Base-by-base conservation (phyloP, 2,888 invertebrate species). In the Acholoe squamosa region DNA sequence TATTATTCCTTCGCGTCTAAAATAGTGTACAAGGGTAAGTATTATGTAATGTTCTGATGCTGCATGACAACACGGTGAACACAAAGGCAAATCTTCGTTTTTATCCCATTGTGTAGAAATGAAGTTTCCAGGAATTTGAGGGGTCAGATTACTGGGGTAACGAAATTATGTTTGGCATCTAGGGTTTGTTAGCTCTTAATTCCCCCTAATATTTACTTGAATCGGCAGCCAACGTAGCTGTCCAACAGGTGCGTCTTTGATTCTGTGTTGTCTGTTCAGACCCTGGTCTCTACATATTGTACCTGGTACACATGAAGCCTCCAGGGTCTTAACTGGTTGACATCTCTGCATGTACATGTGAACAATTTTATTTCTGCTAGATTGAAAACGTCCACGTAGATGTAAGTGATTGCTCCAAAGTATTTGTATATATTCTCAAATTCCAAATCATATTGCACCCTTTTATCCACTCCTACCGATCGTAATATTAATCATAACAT, bases 281-380 rank as follows among this genome's bases (percentile, higher is more conserved):
- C 19, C 61, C 61, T n/a, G 1, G 43, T 0, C 80, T 34, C 43
- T 80, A 34, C 80, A 43, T 19, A 22, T 22, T 10, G 28, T 28
- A 31, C 28, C 7, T 12, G 28, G 7, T 43, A 43, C 12, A 14
- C 34, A 80, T 43, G 80, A 16, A 14, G n/a, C 16, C 22, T 43
- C n/a, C 19, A 12, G 61, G 33, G 80, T 33, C 12, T 80, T 80
- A 16, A 43, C 80, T 19, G 33, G 22, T 71, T 43, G 80, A 80
- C 80, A 19, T 80, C 80, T n/a, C n/a, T 80, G 80, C 80, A 80
- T 80, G 80, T 16, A 33, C 34, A 33, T 80, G 33, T 80, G 33
- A 22, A n/a, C 28, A 71, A 71, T 71, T 71, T 61, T 5, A 61
- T 61, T 28, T 25, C 71, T 16, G 0, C 3, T 71, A 71, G 71